Conservation (phyloP, 1,140 invertebrate species). For the Leptinotarsa undecemlineata region DNA sequence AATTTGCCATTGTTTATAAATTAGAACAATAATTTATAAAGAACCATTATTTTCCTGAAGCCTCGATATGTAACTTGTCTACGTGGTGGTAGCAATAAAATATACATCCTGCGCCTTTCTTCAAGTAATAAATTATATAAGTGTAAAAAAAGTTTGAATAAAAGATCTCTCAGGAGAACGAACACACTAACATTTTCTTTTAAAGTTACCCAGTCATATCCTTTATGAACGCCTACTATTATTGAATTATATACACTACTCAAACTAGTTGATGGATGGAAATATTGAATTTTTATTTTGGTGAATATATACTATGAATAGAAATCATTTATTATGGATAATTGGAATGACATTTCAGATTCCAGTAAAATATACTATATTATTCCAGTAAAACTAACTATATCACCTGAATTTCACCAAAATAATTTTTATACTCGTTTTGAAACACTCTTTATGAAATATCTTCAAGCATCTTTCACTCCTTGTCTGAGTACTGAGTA, state of each 20-base stretch:
- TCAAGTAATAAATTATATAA: conserved; percentile 21
- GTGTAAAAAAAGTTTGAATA: conserved; percentile 15
- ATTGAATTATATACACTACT: neutral
- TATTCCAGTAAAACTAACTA: too few species aligned
- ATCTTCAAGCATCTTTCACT: too few species aligned
- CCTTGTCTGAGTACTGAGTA: too few species aligned
- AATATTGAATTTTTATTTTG: too few species aligned
- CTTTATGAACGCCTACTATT: neutral
- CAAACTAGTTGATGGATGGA: neutral
- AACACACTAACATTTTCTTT: conserved; percentile 15
- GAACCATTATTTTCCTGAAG: conserved; percentile 19
- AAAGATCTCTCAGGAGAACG: conserved; percentile 11
- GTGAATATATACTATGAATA: too few species aligned
- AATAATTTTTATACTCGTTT: too few species aligned
- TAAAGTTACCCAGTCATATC: neutral
- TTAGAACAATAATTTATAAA: conserved; percentile 15
- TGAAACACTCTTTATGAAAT: too few species aligned
- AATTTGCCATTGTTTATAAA: conserved; percentile 10
- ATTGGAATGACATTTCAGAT: too few species aligned
- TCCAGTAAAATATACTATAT: too few species aligned
- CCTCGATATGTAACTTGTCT: conserved; percentile 15
- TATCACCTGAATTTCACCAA: too few species aligned
- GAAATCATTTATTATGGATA: too few species aligned
- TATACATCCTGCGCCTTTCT: conserved; percentile 23
- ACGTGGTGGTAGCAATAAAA: conserved; percentile 14